These are phyloP conservation scores for Serrognathus titanus DNA, from an alignment of 2,888 invertebrate species.

Conservation along the genomic window DNA sequence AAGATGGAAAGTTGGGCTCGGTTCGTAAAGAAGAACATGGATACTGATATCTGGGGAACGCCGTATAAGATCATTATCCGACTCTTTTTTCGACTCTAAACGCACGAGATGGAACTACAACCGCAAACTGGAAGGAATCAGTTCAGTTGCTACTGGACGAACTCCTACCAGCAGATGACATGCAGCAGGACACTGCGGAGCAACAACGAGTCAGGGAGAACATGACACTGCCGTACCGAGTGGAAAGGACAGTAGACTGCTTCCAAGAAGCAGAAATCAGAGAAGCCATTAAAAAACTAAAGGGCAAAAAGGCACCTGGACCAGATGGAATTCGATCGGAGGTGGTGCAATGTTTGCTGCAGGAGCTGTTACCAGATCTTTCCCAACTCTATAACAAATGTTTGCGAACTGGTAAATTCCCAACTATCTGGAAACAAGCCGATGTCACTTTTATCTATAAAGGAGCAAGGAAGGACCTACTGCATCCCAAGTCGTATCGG, in stretches of 20 bases:
- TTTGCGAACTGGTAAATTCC: conserved; percentile 8
- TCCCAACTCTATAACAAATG: conserved; percentile 16
- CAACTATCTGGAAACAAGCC: conserved; percentile 14
- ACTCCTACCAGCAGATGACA: conserved; percentile 13
- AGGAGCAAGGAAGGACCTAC: neutral
- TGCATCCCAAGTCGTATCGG: neutral
- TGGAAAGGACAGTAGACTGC: neutral
- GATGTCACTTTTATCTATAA: conserved; percentile 12
- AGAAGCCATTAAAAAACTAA: neutral
- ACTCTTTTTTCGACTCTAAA: neutral
- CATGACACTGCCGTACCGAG: neutral
- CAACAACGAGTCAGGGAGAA: neutral
- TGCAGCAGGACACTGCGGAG: neutral
- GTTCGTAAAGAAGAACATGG: neutral
- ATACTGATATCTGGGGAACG: neutral
- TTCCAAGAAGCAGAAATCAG: neutral
- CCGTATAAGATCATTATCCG: conserved; percentile 6
- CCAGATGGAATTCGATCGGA: conserved; percentile 9
- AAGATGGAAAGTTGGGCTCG: neutral
- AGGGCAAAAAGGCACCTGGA: conserved; percentile 8
- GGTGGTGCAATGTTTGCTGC: neutral
- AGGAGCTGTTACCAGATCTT: neutral
- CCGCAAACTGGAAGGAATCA: conserved; percentile 13
- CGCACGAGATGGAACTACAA: conserved; percentile 1
- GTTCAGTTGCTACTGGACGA: conserved; percentile 1